Evolutionary conservation across 2,797 vertebrate species (phyloP).

Genomic region (Lateolabrax maculatus): DNA sequence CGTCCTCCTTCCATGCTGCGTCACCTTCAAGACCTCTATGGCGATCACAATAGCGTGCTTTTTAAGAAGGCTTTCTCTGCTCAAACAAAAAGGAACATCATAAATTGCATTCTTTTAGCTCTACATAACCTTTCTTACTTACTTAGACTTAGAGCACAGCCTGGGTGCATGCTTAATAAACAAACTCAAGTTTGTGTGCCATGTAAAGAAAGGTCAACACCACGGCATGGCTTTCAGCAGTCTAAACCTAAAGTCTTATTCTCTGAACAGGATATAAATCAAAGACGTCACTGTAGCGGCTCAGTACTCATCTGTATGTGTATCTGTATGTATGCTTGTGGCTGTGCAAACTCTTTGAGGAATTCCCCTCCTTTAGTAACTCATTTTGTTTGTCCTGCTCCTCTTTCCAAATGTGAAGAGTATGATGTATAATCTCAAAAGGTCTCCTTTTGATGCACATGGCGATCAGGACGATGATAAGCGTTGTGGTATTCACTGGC

Average conservation of each 20-base stretch:
- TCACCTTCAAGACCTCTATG: neutral
- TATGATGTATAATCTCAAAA: conserved; percentile 41
- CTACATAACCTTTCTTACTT: conserved; percentile 10
- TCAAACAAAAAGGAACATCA: neutral
- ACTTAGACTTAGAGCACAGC: neutral
- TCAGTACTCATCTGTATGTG: conserved; percentile 31
- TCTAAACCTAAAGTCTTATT: conserved; percentile 12
- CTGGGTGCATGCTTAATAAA: conserved; percentile 20
- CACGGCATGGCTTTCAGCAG: conserved; percentile 27
- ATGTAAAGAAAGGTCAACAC: conserved; percentile 46
- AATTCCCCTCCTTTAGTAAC: conserved; percentile 11
- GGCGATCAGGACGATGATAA: conserved; percentile 36
- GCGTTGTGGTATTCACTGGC: conserved; percentile 38
- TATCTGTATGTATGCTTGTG: neutral
- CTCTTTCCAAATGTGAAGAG: conserved; percentile 23
- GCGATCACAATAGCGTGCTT: neutral
- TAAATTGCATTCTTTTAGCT: neutral
- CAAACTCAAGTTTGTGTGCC: conserved; percentile 18
- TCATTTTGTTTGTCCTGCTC: conserved; percentile 36
- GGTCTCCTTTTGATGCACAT: conserved; percentile 40
- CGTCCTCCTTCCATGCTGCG: neutral
- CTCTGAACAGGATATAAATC: conserved; percentile 28
- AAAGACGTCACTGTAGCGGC: conserved; percentile 2
- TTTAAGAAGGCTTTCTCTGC: neutral
- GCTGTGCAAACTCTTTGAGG: conserved; percentile 27